Percentiles rank a stretch among this genome's conserved stretches.
phyloP scores from a whole-genome alignment of 1,140 invertebrate genomes.

The Episyrphus balteatus region DNA sequence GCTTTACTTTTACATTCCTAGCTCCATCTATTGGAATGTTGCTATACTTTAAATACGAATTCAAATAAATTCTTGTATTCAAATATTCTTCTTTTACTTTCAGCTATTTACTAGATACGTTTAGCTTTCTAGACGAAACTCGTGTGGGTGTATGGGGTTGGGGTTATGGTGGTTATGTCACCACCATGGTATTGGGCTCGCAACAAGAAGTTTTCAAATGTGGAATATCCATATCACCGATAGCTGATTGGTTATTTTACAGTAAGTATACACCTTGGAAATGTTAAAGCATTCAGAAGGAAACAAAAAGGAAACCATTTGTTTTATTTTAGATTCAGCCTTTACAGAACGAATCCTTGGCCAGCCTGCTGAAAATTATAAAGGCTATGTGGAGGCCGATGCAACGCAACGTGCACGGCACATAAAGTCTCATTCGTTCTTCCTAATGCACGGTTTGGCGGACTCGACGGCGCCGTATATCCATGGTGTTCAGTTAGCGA shows the following conservation, averaged over 20 bases:
- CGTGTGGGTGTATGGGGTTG: constrained; percentile 90
- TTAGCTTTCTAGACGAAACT: constrained; percentile 75
- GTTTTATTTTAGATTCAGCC: constrained; percentile 63
- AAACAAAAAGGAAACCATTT: not conserved
- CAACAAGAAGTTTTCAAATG: constrained; percentile 81
- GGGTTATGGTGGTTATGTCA: constrained; percentile 93
- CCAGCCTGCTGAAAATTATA: constrained; percentile 76
- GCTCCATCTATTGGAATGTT: no score
- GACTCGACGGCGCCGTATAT: constrained; percentile 88
- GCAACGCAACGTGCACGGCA: constrained; percentile 73
- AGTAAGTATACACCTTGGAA: constrained; percentile 51
- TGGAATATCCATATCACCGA: constrained; percentile 85
- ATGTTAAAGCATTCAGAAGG: not conserved
- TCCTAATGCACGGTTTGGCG: constrained; percentile 75
- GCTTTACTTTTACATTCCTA: no score
- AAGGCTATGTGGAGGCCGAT: constrained; percentile 85
- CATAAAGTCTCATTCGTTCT: constrained; percentile 74
- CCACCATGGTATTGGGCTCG: constrained; percentile 74
- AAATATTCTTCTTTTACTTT: constrained; percentile 30
- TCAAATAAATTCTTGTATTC: not conserved
- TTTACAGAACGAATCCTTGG: constrained; percentile 90
- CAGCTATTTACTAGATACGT: constrained; percentile 67
- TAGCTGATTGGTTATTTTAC: constrained; percentile 90
- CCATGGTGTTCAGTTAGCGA: constrained; percentile 77
- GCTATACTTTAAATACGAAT: no score